Evolutionary conservation across 2,113 vertebrate genomes (phyloP), one percentile per base, ranked within the genome.

Genomic region (Heterotilapia buettikoferi): DNA sequence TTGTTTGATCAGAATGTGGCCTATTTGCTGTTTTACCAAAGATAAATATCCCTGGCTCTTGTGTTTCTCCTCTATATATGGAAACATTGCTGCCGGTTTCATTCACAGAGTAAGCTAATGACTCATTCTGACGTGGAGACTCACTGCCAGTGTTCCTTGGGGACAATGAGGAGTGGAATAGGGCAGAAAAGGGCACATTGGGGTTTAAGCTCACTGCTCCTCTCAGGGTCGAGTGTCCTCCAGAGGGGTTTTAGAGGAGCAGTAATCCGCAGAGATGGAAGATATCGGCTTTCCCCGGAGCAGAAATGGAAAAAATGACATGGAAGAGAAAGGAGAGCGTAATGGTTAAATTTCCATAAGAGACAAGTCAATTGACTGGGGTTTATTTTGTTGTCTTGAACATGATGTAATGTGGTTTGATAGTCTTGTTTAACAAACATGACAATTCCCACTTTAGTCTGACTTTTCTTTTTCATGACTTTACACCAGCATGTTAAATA

Each of bases 291-390:
- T 93, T 90, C 33, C 78, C 24, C 29, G 33, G 83, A 84, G 95
- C 59, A 82, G 86, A 82, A 92, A 96, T 94, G 83, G 83, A 91
- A 94, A 90, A 87, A 86, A 87, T 90, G 93, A 95, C 94, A 94
- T 14, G 53, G 85, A 88, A 59, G 31, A 92, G 88, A 40, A 88
- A 78, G 52, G 38, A 61, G 31, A 54, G 78, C 16, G 45, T 7
- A 19, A 24, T 57, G 56, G 63, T 73, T 68, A 68, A 68, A 66
- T 89, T 81, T 87, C 71, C 53, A 24, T n/a, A 80, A 84, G 54
- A 38, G 45, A 85, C 43, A 33, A 83, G 84, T 84, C 45, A 82
- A 82, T 59, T 26, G 84, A 88, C 87, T 13, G 9, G 31, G 76
- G 90, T 40, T 66, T 83, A 38, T 85, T 33, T 54, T 76, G 2